Percentiles rank a stretch among this genome's conserved stretches.
Evolutionary conservation across 2,113 vertebrate genomes (phyloP).

Genomic region (Gambusia affinis): DNA sequence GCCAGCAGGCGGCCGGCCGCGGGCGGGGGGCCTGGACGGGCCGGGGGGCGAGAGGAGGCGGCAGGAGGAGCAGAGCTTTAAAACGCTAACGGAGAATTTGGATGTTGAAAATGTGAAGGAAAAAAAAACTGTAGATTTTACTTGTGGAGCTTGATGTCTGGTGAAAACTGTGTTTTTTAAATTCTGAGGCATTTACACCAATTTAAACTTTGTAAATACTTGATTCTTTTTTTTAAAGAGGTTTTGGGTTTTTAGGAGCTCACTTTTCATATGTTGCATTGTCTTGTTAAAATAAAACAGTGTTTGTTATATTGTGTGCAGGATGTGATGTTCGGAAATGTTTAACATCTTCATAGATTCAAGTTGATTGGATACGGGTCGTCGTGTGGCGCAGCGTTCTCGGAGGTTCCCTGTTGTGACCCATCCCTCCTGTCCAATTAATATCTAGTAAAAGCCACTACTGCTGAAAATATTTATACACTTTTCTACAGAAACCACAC

Average conservation of each 20-base stretch:
- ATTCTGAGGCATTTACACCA: conserved; percentile 8
- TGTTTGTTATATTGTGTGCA: background rate
- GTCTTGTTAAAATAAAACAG: conserved; percentile 38
- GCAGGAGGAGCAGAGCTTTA: conserved; percentile 39
- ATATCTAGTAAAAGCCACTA: too few relatives aligned
- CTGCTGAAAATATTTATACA: too few relatives aligned
- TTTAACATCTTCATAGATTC: too few relatives aligned
- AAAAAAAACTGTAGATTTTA: background rate
- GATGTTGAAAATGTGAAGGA: background rate
- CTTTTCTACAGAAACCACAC: background rate
- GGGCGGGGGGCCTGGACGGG: conserved; percentile 50
- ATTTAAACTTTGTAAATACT: conserved; percentile 8
- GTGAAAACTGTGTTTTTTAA: background rate
- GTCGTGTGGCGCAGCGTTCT: too few relatives aligned
- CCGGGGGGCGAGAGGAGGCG: background rate
- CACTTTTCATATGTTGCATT: background rate
- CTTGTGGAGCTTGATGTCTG: background rate
- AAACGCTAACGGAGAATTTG: conserved; percentile 20
- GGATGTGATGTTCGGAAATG: background rate
- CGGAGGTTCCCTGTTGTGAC: too few relatives aligned
- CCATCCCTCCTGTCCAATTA: too few relatives aligned
- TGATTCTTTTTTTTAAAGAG: background rate
- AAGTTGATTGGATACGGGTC: too few relatives aligned
- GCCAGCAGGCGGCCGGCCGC: conserved; percentile 67
- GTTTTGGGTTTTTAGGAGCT: conserved; percentile 16